Conservation (phyloP, 2,888 invertebrate genomes). For the Sarcophaga carnaria region DNA sequence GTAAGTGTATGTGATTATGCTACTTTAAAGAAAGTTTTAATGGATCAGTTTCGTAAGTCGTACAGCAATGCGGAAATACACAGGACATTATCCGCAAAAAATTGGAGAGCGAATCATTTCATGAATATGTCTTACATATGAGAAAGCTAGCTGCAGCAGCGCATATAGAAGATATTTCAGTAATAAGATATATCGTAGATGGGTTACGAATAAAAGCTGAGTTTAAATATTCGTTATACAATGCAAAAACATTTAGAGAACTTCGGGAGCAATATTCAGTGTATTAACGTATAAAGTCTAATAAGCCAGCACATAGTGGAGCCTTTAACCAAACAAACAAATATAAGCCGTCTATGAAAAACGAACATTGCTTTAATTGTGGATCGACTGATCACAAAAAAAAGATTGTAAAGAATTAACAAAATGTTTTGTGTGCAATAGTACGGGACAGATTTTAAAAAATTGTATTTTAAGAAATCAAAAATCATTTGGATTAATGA, state of each 20-base stretch:
- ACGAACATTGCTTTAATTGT: constrained; percentile 31
- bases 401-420: constrained; percentile 31
- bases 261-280: constrained; percentile 33
- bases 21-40: constrained; percentile 14
- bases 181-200: constrained; percentile 41
- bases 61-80: constrained; percentile 33
- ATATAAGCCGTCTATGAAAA: constrained; percentile 7
- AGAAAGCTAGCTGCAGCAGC: constrained; percentile 44
- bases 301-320: constrained; percentile 1
- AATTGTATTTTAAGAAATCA: constrained; percentile 27
- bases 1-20: constrained; percentile 38
- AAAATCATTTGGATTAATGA: background rate
- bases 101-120: constrained; percentile 36
- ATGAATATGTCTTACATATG: constrained; percentile 51
- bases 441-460: constrained; percentile 31
- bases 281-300: background rate
- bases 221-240: constrained; percentile 38
- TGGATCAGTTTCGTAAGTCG: constrained; percentile 10
- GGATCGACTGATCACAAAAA: constrained; percentile 41
- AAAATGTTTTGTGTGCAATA: constrained; percentile 40
- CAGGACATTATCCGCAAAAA: constrained; percentile 32
- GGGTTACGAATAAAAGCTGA: constrained; percentile 22
- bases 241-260: constrained; percentile 29
- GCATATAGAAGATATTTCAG: constrained; percentile 28
- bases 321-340: constrained; percentile 14